phyloP scores from a whole-genome alignment of 2,888 invertebrate species.

The Eubasilissa splendida region DNA sequence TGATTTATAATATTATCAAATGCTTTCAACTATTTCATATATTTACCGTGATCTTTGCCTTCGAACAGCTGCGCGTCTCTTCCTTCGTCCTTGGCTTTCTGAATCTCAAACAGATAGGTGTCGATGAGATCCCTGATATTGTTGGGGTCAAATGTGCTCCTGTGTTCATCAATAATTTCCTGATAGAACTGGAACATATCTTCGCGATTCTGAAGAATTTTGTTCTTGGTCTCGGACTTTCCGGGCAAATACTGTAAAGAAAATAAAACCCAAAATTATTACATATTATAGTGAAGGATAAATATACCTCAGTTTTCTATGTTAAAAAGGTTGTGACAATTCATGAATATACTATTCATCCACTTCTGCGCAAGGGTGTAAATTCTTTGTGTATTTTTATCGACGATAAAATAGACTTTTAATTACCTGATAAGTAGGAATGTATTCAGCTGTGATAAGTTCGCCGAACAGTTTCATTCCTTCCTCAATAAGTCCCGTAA shows the following conservation, averaged over 20 bases:
- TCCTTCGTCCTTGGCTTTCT: slow-evolving; percentile 85
- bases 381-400: too few species aligned
- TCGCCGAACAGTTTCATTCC: slow-evolving; percentile 91
- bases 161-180: slow-evolving; percentile 87
- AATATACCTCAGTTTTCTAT: too few species aligned
- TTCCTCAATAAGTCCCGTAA: slow-evolving; percentile 91
- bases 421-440: slow-evolving; percentile 81
- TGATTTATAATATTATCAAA: slow-evolving; percentile 30
- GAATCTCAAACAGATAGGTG: slow-evolving; percentile 88
- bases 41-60: slow-evolving; percentile 88
- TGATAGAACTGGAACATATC: slow-evolving; percentile 91
- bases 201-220: slow-evolving; percentile 79
- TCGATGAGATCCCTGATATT: slow-evolving; percentile 89
- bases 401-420: slow-evolving; percentile 58
- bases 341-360: too few species aligned
- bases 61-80: slow-evolving; percentile 83
- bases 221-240: slow-evolving; percentile 75
- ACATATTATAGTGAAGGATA: background rate
- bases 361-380: too few species aligned
- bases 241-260: slow-evolving; percentile 74
- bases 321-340: too few species aligned
- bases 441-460: slow-evolving; percentile 86
- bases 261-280: background rate
- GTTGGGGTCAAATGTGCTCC: slow-evolving; percentile 80
- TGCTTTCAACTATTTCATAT: background rate